Evolutionary conservation across 2,888 invertebrate genomes (phyloP), one percentile per base, ranked within the genome.

Genomic region (Lasioglossum malachurum): DNA sequence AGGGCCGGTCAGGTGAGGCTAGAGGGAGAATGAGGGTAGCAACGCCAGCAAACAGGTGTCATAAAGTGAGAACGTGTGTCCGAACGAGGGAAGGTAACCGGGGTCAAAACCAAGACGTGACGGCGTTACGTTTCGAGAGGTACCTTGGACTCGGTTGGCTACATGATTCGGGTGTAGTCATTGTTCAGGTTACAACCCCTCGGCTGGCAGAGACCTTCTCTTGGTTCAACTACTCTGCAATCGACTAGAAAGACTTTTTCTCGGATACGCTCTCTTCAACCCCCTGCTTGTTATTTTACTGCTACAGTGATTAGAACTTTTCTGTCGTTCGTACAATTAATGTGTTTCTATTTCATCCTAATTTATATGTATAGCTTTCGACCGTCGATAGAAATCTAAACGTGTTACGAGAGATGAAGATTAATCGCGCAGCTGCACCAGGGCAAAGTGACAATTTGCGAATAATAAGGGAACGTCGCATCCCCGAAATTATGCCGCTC

Each of bases 41-140:
- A 80, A 88, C 86, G 88, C 82, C 85, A 88, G 92, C 92, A 93
- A 94, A 94, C 94, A 94, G 93, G 93, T 94, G 94, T 93, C 93
- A 92, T 94, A 93, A 94, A 93, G 86, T 88, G 87, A 88, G 90
- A 88, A 93, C 92, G 93, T 93, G 92, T 92, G 89, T 89, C 87
- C 87, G 64, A 74, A 69, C 80, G 86, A 84, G 87, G 86, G 88
- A 81, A 75, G 83, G 84, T 82, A 75, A 67, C 69, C 74, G 75
- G 73, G 91, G 88, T 88, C 88, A 86, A 86, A 89, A 83, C 83
- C 82, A 89, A 89, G 87, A 93, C 92, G 93, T 92, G 93, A 93
- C 91, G 83, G 73, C 78, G 87, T 87, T 92, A 88, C 86, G 78
- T 87, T 88, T 67, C 75, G 53, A 74, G 41, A 19, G 31, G 57